Percentiles rank a stretch among this genome's conserved stretches.
phyloP scores from a whole-genome alignment of 2,888 invertebrate genomes.

The Dynastes hyllus region DNA sequence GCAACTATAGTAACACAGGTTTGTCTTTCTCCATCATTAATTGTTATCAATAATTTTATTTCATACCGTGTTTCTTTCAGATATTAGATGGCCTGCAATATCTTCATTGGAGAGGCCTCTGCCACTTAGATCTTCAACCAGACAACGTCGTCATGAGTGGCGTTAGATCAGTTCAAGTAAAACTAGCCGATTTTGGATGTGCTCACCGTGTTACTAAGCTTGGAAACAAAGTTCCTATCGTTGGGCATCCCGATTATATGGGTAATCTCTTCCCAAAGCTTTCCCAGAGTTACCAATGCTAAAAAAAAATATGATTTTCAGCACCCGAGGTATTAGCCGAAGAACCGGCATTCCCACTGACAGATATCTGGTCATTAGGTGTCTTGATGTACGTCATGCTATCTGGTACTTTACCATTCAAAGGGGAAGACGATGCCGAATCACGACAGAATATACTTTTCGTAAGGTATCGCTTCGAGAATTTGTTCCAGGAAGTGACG shows the following conservation, averaged over 20 bases:
- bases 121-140: slow-evolving; percentile 93
- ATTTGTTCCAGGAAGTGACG: slow-evolving; percentile 94
- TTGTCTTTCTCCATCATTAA: neutral
- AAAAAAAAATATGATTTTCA: slow-evolving; percentile 63
- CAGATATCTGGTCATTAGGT: slow-evolving; percentile 97
- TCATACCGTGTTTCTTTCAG: slow-evolving; percentile 62
- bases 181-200: slow-evolving; percentile 93
- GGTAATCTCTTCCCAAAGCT: slow-evolving; percentile 68
- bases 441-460: slow-evolving; percentile 93
- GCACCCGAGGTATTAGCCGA: slow-evolving; percentile 93
- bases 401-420: slow-evolving; percentile 94
- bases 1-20: slow-evolving; percentile 89
- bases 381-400: slow-evolving; percentile 93
- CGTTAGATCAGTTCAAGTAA: slow-evolving; percentile 88
- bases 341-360: slow-evolving; percentile 90
- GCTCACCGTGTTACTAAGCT: slow-evolving; percentile 87
- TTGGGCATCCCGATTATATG: slow-evolving; percentile 85
- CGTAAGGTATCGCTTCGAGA: slow-evolving; percentile 94
- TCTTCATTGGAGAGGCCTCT: slow-evolving; percentile 93
- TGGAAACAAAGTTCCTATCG: slow-evolving; percentile 81
- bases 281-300: neutral
- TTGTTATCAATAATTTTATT: neutral
- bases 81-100: slow-evolving; percentile 93
- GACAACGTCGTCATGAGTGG: slow-evolving; percentile 96
- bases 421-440: slow-evolving; percentile 86